Evolutionary conservation across 2,797 vertebrate species (phyloP).

Genomic region (Chelon auratus): DNA sequence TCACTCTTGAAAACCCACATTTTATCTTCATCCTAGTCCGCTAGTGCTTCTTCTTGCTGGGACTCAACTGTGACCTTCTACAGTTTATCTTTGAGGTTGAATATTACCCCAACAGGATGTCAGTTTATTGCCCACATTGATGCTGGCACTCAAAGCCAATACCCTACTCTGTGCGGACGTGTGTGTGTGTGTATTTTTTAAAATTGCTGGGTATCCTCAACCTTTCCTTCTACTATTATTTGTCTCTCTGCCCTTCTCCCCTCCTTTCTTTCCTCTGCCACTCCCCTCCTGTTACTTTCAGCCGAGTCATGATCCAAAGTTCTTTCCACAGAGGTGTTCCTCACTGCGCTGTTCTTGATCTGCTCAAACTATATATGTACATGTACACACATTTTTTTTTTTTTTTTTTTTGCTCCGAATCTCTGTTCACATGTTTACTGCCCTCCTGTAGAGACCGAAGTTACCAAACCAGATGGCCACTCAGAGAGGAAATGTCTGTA

Average conservation of each 20-base stretch:
- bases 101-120: conserved; percentile 16
- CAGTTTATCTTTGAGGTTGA: conserved; percentile 11
- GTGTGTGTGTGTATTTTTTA: conserved; percentile 19
- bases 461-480: conserved; percentile 12
- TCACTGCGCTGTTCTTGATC: background rate
- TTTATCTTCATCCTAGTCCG: background rate
- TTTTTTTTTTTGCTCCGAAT: background rate
- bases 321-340: background rate
- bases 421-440: background rate
- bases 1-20: background rate
- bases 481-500: conserved; percentile 2
- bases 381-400: background rate
- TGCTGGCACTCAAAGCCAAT: conserved; percentile 4
- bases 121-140: conserved; percentile 1
- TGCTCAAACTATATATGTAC: background rate
- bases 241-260: conserved; percentile 18
- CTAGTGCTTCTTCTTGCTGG: background rate
- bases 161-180: background rate
- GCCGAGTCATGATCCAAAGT: conserved; percentile 7
- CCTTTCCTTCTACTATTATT: conserved; percentile 21
- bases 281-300: conserved; percentile 14
- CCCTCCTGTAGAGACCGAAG: background rate
- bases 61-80: conserved; percentile 3
- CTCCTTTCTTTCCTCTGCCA: conserved; percentile 11
- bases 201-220: conserved; percentile 43